Base-by-base conservation (phyloP, 2,797 vertebrate species). In the Rhadinocentrus ornatus region DNA sequence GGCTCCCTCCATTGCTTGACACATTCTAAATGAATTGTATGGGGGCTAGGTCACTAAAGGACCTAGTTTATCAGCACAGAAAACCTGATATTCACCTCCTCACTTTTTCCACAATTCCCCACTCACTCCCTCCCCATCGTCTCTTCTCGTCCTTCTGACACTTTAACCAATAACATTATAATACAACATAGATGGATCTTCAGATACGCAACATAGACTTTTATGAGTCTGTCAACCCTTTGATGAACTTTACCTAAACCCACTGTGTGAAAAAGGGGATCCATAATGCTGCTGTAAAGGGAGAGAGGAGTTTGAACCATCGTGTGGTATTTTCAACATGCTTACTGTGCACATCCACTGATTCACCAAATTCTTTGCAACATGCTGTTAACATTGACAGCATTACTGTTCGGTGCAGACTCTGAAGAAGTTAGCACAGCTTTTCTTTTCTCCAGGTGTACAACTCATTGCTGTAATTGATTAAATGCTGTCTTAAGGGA, bases 141-240 rank as follows among this genome's bases (percentile, higher is more conserved):
- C 24, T 31, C 44, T 32, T 44, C 31, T 26, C 62, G 34, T 76
- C 60, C 52, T 63, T 62, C 39, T 75, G 64, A 83, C 86, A 82
- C 84, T 71, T 78, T 48, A 73, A 73, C 82, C 84, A 81, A 87
- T 85, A 87, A 85, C 75, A 72, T 76, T 87, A 75, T 74, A 86
- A 73, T 80, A 75, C 78, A 80, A 83, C 29, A 16, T 62, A 13
- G 59, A 78, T 61, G 66, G 77, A 61, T 82, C 73, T 76, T 82
- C 77, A 79, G 90, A 89, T 66, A 92, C 81, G 90, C 84, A 86
- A 87, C 91, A 91, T 89, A 68, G 83, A 90, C 58, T 88, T 91
- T 91, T 89, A 92, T 87, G 85, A 81, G 87, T 92, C 89, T 86
- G 82, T 67, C 86, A 92, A 89, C 91, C 91, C 78, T n/a, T 39